These are phyloP conservation scores for Thomomys bottae DNA, from an alignment of 2,113 vertebrate genomes.

Conservation along the genomic window DNA sequence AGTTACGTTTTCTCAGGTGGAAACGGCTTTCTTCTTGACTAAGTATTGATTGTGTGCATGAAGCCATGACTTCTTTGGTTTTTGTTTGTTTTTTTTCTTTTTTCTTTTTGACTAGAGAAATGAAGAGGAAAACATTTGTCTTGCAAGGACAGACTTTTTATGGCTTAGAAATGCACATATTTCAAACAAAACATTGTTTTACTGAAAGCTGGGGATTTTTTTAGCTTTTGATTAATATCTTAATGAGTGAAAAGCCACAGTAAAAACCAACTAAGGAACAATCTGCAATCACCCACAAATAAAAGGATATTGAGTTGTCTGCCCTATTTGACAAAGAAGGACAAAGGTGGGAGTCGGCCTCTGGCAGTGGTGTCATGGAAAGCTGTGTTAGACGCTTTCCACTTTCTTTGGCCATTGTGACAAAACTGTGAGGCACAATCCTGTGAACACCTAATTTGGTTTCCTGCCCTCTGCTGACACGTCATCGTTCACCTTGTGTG, in stretches of 20 bases:
- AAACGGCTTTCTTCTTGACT: not conserved
- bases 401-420: too few relatives aligned
- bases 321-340: too few relatives aligned
- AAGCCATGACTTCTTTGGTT: too few relatives aligned
- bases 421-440: not conserved
- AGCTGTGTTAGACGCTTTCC: too few relatives aligned
- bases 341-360: too few relatives aligned
- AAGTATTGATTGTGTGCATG: not conserved
- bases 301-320: not conserved
- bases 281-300: too few relatives aligned
- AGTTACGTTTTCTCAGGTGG: slow-evolving; percentile 48
- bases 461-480: slow-evolving; percentile 12
- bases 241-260: not conserved
- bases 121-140: slow-evolving; percentile 22
- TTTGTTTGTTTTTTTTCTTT: not conserved
- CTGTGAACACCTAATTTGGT: not conserved
- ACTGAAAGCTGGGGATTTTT: not conserved
- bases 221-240: not conserved
- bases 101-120: slow-evolving; percentile 10
- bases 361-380: not conserved
- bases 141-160: not conserved
- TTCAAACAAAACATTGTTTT: slow-evolving; percentile 6
- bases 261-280: too few relatives aligned
- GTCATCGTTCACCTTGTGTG: not conserved
- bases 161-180: slow-evolving; percentile 7